Evolutionary conservation across 2,113 vertebrate genomes (phyloP).

Genomic region (Hydrochoerus hydrochaeris): DNA sequence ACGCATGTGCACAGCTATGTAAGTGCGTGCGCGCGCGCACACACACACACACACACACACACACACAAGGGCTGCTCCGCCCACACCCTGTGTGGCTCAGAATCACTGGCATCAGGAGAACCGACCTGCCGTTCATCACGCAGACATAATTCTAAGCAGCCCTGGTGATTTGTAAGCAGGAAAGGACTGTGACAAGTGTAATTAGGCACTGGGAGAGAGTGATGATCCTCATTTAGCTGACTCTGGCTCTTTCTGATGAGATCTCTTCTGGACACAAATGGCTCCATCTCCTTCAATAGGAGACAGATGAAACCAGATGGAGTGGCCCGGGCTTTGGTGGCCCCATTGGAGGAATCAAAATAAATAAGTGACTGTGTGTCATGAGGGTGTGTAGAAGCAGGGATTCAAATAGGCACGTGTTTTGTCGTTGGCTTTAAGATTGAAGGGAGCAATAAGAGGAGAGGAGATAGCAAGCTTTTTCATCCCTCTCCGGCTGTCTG

Average conservation of each 20-base stretch:
- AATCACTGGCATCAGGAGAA: background rate
- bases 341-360: background rate
- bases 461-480: background rate
- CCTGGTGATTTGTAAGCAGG: conserved; percentile 20
- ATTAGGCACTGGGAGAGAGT: conserved; percentile 63
- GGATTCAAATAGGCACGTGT: background rate
- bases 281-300: background rate
- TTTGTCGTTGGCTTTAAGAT: background rate
- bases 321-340: background rate
- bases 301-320: background rate
- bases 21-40: too few relatives aligned
- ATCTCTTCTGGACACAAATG: conserved; percentile 15
- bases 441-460: background rate
- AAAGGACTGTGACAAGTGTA: conserved; percentile 41
- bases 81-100: background rate
- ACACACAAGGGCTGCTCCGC: background rate
- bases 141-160: conserved; percentile 47
- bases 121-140: background rate
- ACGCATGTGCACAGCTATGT: background rate
- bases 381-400: background rate
- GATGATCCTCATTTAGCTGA: conserved; percentile 55
- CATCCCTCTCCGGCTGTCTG: background rate
- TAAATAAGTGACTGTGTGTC: too few relatives aligned
- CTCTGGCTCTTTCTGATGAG: conserved; percentile 22
- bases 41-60: too few relatives aligned